Evolutionary conservation across 2,797 vertebrate species (phyloP), one percentile per base, ranked within the genome.

Genomic region (Malurus splendens): DNA sequence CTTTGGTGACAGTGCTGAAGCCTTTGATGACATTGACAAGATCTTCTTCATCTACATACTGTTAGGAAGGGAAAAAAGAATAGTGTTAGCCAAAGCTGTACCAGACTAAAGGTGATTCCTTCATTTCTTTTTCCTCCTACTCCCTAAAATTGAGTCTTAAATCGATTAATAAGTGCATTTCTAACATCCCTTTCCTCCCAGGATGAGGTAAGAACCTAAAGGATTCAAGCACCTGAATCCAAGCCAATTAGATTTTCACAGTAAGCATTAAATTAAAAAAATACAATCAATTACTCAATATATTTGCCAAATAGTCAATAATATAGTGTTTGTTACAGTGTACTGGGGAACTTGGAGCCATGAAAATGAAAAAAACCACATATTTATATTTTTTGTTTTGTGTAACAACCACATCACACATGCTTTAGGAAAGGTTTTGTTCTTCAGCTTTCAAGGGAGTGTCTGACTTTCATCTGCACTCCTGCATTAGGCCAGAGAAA

Each of bases 31-130:
- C 96, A 9, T 98, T 98, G 76, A 98, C 97, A 79, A 99, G 96
- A 78, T 98, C 98, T 5, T 98, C 98, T 88, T 99, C 98, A 67
- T 99, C 98, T 80, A 97, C 96, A 19, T 97, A 98, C 99, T 94
- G 74, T 44, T 98, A 97, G 42, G 86, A 93, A 84, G 24, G 7
- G 11, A 6, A 42, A 42, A 55, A 47, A 88, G 36, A 44, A 18
- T 1, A 12, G 44, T 3, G 9, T 92, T 27, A 95, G 36, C 7
- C 39, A 60, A 62, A 78, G 20, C 18, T 54, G 16, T 71, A 65
- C 36, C 36, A 86, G 18, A n/a, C 36, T 51, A 30, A 84, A 86
- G 30, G 41, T 2, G 6, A 72, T 54, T 42, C 9, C 38, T 79
- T 75, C 4, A 44, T 32, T 75, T 72, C 5, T 52, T 22, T 79